Conservation (phyloP, 2,113 vertebrate species). For the Etia nguti region DNA sequence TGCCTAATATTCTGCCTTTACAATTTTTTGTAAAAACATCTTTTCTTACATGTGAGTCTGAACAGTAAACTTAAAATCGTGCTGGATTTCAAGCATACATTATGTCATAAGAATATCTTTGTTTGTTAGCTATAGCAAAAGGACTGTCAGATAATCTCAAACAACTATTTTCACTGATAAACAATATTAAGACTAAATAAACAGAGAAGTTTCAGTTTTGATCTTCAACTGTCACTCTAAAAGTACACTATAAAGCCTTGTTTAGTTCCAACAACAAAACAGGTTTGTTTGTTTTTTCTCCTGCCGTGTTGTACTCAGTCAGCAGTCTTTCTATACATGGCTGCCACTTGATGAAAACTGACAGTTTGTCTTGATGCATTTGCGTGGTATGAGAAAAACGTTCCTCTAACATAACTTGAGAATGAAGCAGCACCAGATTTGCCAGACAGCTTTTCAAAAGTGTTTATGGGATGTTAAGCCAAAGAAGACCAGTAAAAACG, state of each 20-base stretch:
- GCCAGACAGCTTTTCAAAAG: not conserved
- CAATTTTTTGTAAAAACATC: not conserved
- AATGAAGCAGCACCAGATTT: not conserved
- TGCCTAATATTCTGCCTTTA: not conserved
- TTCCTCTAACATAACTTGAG: not conserved
- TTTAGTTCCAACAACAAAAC: not conserved
- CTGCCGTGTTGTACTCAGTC: not conserved
- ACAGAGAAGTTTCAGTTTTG: not conserved
- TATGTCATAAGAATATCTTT: not conserved
- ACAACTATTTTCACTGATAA: not conserved
- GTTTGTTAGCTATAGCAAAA: not conserved
- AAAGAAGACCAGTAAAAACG: conserved; percentile 1
- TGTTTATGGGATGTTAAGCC: not conserved
- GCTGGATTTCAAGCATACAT: not conserved
- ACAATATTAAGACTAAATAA: not conserved
- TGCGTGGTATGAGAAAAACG: not conserved
- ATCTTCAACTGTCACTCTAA: not conserved
- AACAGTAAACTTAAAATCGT: not conserved
- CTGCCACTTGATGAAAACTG: not conserved
- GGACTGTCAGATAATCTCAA: not conserved
- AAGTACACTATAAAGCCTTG: not conserved
- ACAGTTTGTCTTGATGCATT: not conserved
- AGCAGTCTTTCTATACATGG: not conserved
- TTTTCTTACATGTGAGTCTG: not conserved
- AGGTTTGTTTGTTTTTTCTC: not conserved